Conservation (phyloP, 2,797 vertebrate genomes). For the Zenarchopterus dispar region DNA sequence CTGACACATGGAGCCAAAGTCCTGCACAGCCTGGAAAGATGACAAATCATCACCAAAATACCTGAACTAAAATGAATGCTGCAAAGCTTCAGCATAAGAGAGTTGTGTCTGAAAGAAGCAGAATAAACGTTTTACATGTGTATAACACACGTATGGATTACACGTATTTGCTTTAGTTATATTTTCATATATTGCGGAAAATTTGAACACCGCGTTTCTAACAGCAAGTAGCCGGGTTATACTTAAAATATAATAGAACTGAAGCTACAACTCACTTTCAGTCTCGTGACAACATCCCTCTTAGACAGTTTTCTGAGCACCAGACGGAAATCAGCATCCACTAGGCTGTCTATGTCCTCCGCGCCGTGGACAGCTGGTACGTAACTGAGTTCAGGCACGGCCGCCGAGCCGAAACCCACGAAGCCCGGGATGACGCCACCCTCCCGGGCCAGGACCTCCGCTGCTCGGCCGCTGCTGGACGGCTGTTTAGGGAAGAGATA, state of each 20-base stretch:
- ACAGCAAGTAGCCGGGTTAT: too few species aligned
- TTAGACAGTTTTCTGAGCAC: conserved; percentile 96
- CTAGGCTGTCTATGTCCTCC: conserved; percentile 94
- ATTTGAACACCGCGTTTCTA: too few species aligned
- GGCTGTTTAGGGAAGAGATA: conserved; percentile 80
- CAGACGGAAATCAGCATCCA: conserved; percentile 96
- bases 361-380: conserved; percentile 95
- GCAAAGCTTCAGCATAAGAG: background rate
- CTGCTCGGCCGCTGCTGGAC: conserved; percentile 94
- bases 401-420: conserved; percentile 89
- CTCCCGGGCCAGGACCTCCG: conserved; percentile 92
- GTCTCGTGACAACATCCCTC: conserved; percentile 92
- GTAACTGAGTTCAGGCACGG: conserved; percentile 89
- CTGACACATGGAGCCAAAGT: conserved; percentile 96
- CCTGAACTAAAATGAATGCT: background rate
- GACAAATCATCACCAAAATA: conserved; percentile 5
- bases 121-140: too few species aligned
- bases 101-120: too few species aligned
- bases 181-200: too few species aligned
- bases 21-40: conserved; percentile 90
- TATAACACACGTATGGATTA: too few species aligned
- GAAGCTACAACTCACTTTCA: conserved; percentile 84
- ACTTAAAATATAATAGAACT: too few species aligned
- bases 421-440: conserved; percentile 93
- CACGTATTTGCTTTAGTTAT: too few species aligned